Evolutionary conservation across 2,113 vertebrate species (phyloP).

Genomic region (Lycaon pictus): DNA sequence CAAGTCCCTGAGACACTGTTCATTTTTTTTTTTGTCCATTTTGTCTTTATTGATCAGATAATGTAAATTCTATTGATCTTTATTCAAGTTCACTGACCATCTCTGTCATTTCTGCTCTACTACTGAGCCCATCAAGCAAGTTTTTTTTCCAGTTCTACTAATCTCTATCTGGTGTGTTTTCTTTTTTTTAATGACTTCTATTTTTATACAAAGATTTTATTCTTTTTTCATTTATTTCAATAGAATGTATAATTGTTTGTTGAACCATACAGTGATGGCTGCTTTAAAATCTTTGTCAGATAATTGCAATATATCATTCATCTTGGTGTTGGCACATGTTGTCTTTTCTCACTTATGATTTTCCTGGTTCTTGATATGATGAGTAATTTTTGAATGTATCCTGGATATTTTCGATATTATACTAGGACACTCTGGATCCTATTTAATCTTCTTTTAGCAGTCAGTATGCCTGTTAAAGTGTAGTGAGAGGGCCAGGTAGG

Average conservation of each 20-base stretch:
- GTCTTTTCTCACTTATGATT: background rate
- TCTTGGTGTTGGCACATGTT: background rate
- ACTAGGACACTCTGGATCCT: background rate
- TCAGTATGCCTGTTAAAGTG: background rate
- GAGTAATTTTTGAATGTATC: background rate
- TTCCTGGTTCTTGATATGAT: background rate
- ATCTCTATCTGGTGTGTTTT: background rate
- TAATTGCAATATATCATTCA: background rate
- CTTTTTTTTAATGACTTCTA: background rate
- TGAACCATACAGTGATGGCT: background rate
- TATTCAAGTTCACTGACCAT: background rate
- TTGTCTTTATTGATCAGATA: background rate
- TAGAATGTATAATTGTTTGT: background rate
- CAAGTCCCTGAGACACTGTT: background rate
- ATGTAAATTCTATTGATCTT: background rate
- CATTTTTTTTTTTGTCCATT: background rate
- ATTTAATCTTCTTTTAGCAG: background rate
- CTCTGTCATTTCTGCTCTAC: background rate
- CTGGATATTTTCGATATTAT: background rate
- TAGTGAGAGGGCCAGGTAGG: background rate
- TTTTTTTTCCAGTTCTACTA: slow-evolving; percentile 24
- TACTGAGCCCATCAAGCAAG: background rate
- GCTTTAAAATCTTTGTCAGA: background rate
- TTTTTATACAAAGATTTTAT: background rate
- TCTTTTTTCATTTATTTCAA: background rate